phyloP scores from a whole-genome alignment of 2,888 invertebrate species.

The Tortricodes alternella region DNA sequence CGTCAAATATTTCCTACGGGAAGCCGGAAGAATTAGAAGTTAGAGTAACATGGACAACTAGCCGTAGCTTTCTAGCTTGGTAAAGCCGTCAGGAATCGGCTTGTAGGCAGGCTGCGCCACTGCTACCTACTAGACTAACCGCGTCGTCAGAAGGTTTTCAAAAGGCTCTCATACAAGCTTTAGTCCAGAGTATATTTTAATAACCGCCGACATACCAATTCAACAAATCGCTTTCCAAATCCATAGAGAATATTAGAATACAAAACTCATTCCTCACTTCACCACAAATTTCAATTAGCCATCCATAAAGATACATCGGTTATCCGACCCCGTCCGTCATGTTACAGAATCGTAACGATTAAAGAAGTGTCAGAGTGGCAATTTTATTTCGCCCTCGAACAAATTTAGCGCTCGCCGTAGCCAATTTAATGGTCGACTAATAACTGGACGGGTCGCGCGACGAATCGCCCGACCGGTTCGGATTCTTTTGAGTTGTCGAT shows the following conservation, averaged over 20 bases:
- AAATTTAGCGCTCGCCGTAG: conserved; percentile 60
- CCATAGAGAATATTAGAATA: background rate
- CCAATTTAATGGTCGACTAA: conserved; percentile 67
- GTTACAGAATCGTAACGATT: conserved; percentile 37
- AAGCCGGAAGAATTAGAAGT: too few relatives aligned
- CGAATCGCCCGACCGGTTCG: conserved; percentile 54
- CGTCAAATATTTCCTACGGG: too few relatives aligned
- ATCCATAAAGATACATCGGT: background rate
- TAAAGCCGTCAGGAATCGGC: too few relatives aligned
- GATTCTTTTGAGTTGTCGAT: conserved; percentile 10
- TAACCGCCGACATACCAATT: too few relatives aligned
- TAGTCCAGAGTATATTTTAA: too few relatives aligned
- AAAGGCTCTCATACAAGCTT: too few relatives aligned
- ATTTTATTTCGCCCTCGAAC: conserved; percentile 59
- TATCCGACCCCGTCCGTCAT: conserved; percentile 30
- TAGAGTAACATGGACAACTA: too few relatives aligned
- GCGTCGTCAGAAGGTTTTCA: too few relatives aligned
- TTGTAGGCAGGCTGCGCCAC: too few relatives aligned
- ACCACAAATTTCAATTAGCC: conserved; percentile 18
- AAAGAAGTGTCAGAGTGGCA: conserved; percentile 50
- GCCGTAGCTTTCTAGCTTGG: too few relatives aligned
- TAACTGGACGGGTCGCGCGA: conserved; percentile 54
- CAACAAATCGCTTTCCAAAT: too few relatives aligned
- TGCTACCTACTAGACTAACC: too few relatives aligned
- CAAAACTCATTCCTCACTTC: background rate